Evolutionary conservation across 2,113 vertebrate species (phyloP).

Genomic region (Sceloporus undulatus): DNA sequence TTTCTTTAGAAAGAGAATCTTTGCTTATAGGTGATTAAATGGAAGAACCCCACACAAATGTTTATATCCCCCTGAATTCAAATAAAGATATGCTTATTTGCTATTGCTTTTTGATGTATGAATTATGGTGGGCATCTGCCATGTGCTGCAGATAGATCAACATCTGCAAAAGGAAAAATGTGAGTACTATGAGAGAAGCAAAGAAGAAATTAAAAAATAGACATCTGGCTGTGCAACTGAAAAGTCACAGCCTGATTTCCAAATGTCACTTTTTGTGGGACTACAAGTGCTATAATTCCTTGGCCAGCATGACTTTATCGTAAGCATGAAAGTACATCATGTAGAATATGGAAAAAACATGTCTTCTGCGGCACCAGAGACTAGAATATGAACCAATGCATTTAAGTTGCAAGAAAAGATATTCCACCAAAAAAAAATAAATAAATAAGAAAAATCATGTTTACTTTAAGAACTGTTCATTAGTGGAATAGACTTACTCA

Average conservation of each 20-base stretch:
- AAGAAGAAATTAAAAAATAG: not conserved
- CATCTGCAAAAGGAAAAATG: not conserved
- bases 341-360: too few relatives aligned
- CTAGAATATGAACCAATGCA: too few relatives aligned
- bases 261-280: too few relatives aligned
- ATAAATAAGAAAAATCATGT: too few relatives aligned
- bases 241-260: not conserved
- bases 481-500: too few relatives aligned
- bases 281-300: too few relatives aligned
- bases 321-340: too few relatives aligned
- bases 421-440: too few relatives aligned
- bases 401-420: too few relatives aligned
- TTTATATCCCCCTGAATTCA: not conserved
- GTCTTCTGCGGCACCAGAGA: too few relatives aligned
- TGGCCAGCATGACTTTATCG: too few relatives aligned
- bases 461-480: too few relatives aligned
- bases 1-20: not conserved
- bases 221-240: not conserved
- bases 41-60: not conserved
- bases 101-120: not conserved
- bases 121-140: not conserved
- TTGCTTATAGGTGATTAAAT: not conserved
- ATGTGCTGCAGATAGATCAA: not conserved
- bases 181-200: not conserved
- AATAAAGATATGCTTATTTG: not conserved